A percentile compares a stretch with the other conserved stretches of the same genome.
Evolutionary conservation across 2,797 vertebrate species (phyloP).

Genomic region (Macroramphosus scolopax): DNA sequence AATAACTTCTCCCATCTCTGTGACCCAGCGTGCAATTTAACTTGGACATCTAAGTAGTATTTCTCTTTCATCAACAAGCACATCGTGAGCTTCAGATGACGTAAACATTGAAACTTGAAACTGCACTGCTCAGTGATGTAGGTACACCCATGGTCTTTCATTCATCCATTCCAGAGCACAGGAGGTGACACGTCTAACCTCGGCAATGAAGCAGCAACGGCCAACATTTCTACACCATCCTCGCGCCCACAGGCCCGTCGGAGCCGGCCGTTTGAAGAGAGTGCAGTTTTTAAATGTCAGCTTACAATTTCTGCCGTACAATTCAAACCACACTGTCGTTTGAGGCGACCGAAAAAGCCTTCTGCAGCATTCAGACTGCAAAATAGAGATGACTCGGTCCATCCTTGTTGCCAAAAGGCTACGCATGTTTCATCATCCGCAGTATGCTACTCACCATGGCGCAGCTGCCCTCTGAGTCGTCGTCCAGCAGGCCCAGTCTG

Average conservation of each 20-base stretch:
- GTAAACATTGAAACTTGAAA: not conserved
- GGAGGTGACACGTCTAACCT: slow-evolving; percentile 3
- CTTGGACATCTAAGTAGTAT: no score
- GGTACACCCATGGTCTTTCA: not conserved
- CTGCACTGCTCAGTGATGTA: not conserved
- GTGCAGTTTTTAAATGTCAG: slow-evolving; percentile 23
- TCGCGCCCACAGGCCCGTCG: slow-evolving; percentile 5
- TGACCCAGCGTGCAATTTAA: no score
- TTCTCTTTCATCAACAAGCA: not conserved
- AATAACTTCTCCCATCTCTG: no score
- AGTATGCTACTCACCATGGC: slow-evolving; percentile 84
- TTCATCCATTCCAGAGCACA: not conserved
- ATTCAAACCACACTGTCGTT: slow-evolving; percentile 17
- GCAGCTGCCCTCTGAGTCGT: slow-evolving; percentile 83
- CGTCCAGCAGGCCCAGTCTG: slow-evolving; percentile 88
- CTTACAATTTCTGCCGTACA: slow-evolving; percentile 10
- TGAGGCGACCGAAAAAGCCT: slow-evolving; percentile 2
- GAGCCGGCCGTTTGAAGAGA: slow-evolving; percentile 2
- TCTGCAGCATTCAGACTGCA: slow-evolving; percentile 10
- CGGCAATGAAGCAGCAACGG: not conserved
- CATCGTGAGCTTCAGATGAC: not conserved
- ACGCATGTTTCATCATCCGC: slow-evolving; percentile 20
- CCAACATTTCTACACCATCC: slow-evolving; percentile 1
- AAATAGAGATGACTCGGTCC: slow-evolving; percentile 6
- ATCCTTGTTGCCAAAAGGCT: slow-evolving; percentile 24